Percentiles rank a stretch among this genome's conserved stretches.
These are phyloP conservation scores for Hetaerina titia DNA, from an alignment of 2,888 invertebrate genomes.

Conservation along the genomic window DNA sequence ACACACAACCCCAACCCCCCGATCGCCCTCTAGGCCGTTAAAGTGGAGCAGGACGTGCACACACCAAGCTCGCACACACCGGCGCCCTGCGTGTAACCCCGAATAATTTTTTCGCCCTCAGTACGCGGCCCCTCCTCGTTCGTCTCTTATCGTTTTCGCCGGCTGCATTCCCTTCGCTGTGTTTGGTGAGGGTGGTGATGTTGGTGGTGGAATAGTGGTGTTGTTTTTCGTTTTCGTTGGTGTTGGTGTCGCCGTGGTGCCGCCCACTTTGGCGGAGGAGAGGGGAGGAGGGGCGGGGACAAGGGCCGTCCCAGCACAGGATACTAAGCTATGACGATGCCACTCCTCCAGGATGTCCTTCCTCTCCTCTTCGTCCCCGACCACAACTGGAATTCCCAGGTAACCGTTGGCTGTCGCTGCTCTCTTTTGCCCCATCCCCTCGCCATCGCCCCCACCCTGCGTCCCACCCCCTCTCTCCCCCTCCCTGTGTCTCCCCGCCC, in stretches of 20 bases:
- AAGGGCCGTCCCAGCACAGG: slow-evolving; percentile 32
- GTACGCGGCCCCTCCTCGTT: background rate
- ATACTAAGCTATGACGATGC: slow-evolving; percentile 53
- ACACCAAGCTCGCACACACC: background rate
- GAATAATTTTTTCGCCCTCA: background rate
- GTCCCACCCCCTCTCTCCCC: background rate
- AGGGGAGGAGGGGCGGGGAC: background rate
- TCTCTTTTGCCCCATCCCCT: background rate
- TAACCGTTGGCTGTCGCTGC: background rate
- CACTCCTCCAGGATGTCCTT: slow-evolving; percentile 58
- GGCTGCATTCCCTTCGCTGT: background rate
- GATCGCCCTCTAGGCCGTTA: too few species aligned
- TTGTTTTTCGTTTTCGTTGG: background rate
- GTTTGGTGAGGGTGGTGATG: background rate
- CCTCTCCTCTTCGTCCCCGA: slow-evolving; percentile 65
- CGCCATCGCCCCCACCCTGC: background rate
- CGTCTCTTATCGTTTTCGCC: background rate
- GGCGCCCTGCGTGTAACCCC: background rate
- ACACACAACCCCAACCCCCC: background rate
- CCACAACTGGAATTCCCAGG: slow-evolving; percentile 55
- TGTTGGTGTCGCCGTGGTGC: slow-evolving; percentile 26
- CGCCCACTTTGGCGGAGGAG: background rate
- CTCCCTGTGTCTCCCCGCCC: background rate
- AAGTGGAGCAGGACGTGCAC: background rate
- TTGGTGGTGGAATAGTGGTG: background rate